Conservation (phyloP, 2,888 invertebrate species). For the Trimorus sp. region DNA sequence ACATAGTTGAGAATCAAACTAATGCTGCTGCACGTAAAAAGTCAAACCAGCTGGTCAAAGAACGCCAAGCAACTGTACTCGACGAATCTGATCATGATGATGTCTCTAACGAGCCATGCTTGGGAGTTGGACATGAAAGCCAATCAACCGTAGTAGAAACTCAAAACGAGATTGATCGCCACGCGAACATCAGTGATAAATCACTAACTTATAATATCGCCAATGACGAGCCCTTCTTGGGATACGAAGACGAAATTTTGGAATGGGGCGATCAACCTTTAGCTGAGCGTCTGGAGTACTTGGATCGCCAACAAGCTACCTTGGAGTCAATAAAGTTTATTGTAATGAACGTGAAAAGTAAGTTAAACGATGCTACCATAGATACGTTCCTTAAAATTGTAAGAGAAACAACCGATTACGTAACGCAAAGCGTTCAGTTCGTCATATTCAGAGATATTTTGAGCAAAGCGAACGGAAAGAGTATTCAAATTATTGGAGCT, state of each 20-base stretch:
- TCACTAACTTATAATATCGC: background rate
- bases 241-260: slow-evolving; percentile 21
- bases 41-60: background rate
- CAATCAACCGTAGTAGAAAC: too few species aligned
- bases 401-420: slow-evolving; percentile 13
- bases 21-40: background rate
- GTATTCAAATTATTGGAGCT: slow-evolving; percentile 17
- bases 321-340: background rate
- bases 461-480: background rate
- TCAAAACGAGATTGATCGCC: too few species aligned
- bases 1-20: background rate
- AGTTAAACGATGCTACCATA: slow-evolving; percentile 14
- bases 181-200: background rate
- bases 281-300: slow-evolving; percentile 4
- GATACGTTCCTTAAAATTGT: slow-evolving; percentile 23
- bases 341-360: background rate
- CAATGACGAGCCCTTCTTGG: background rate
- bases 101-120: too few species aligned
- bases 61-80: too few species aligned
- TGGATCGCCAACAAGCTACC: background rate
- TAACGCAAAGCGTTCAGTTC: slow-evolving; percentile 7
- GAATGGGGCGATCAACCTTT: slow-evolving; percentile 5
- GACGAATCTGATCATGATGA: too few species aligned
- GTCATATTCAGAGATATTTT: background rate
- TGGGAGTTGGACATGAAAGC: too few species aligned